Evolutionary conservation across 92 coral and sea anemone species (phyloP), one percentile per base, ranked within the genome.

Genomic region (Hydrozoanthus gracilis): DNA sequence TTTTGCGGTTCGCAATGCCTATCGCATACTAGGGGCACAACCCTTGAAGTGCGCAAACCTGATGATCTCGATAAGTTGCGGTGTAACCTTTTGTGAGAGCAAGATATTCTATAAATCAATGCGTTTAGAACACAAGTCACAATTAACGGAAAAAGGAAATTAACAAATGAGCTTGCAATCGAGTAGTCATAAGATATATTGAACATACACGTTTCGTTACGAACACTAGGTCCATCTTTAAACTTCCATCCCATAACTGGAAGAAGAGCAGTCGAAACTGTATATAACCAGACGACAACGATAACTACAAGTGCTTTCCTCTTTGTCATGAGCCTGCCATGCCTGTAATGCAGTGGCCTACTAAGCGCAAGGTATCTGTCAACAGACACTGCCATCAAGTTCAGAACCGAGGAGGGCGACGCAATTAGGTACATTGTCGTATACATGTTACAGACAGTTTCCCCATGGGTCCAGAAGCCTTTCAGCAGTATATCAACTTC

Each of bases 311-410:
- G 71, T 44, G 93, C 95, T 76, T 82, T 79, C 66, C 73, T 92
- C 15, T 88, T 88, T 3, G 93, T 92, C 94, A 92, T 91, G 70
- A 90, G 84, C 85, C 85, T 65, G 85, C 85, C 85, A 55, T 68
- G 84, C 49, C 69, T 79, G 61, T 94, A 94, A 35, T 82, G 91
- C 48, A 94, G 88, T 72, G 98, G 98, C 10, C 89, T 49, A 5
- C 94, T 83, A 50, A 95, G 93, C n/a, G 98, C 98, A 50, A 82
- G 87, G 64, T 92, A 95, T 12, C 98, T 84, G 66, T 92, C 98
- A 46, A 95, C 79, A 67, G 94, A 93, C 58, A 95, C 98, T 12
- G 98, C 98, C 87, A 91, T 56, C 14, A 95, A 79, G 73, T 93
- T 92, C 6, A 95, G 85, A 46, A 95, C 88, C 35, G 98, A 95